Evolutionary conservation across 2,888 invertebrate species (phyloP), one percentile per base, ranked within the genome.

Genomic region (Melieria crassipennis): DNA sequence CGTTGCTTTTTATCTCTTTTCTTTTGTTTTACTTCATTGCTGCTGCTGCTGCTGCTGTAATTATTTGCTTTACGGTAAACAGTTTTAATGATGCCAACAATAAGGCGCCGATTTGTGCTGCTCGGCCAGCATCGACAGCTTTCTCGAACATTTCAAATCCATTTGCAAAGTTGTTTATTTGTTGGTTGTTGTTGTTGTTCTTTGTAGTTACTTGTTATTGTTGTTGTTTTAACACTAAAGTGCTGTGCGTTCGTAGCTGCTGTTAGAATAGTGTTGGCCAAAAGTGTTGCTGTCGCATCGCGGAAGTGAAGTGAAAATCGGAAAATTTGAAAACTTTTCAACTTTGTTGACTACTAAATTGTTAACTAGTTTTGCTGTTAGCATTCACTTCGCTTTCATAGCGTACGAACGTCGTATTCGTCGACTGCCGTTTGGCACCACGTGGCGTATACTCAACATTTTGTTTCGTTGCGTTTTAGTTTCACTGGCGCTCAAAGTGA

Each of bases 71-170:
- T 42, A 58, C 58, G n/a, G 16, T 58, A 58, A 58, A 58, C 30
- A 58, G 58, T 58, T 58, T 58, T 58, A 58, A 58, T 58, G 58
- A 58, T 30, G 58, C 58, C 11, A 58, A 58, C 58, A 58, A 58
- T 58, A 58, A 58, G 58, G 58, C 58, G 58, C 58, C n/a, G 16
- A 58, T 58, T 58, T 52, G 6, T 13, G 11, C 52, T 52, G 52
- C 52, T 1, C 7, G 11, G 50, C 50, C 52, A 52, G 52, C 11
- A n/a, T 52, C 5, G n/a, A 52, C 11, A 50, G 7, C 7, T 52
- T 52, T 13, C 52, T 52, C 13, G n/a, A 52, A 7, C 52, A 52
- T 11, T 50, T 50, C 11, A 50, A 11, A 10, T 50, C 50, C 11
- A 50, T 11, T 50, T 10, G 11, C 9, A 10, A 50, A 10, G 11